Evolutionary conservation across 2,113 vertebrate genomes (phyloP), one percentile per base, ranked within the genome.

Genomic region (Glaucomys volans): DNA sequence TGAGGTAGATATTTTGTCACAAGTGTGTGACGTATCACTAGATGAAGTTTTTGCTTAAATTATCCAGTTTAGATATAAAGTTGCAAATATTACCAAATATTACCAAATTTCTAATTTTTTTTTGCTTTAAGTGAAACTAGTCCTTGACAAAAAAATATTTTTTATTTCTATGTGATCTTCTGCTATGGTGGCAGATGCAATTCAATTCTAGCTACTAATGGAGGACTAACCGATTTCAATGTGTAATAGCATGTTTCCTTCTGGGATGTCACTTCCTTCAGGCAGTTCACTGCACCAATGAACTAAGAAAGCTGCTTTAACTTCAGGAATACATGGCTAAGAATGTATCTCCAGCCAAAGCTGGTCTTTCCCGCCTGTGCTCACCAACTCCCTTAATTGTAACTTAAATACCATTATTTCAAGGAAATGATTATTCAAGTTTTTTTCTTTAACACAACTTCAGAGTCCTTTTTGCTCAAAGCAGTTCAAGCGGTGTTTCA

Each of bases 251-350:
- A 10, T 32, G 35, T 64, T 89, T 96, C 74, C 50, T 88, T 84
- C 59, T 57, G 86, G 72, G n/a, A 44, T 69, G 42, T 75, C 79
- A 66, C 59, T 92, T 90, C 62, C 79, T 28, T 91, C 47, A 32
- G 66, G n/a, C 26, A 4, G n/a, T 94, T 87, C 64, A 22, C 28
- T 22, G 72, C 81, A n/a, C 22, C 79, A 93, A 92, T 72, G 71
- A 81, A 42, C 66, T 85, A 72, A 74, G 93, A 93, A 88, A 76
- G 57, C 62, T 81, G 12, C 94, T 76, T 95, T 76, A 20, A 20
- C 40, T 28, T 74, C 67, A 89, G 74, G 69, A 50, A 91, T 77
- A 71, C 20, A 28, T 54, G n/a, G 35, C 82, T 84, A 50, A 80
- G 84, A 93, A 44, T 12, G 2, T 67, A 66, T 74, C 8, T 67